Percentiles rank a stretch among this genome's conserved stretches.
phyloP scores from a whole-genome alignment of 2,888 invertebrate genomes.

The Acanthoscelides obtectus region DNA sequence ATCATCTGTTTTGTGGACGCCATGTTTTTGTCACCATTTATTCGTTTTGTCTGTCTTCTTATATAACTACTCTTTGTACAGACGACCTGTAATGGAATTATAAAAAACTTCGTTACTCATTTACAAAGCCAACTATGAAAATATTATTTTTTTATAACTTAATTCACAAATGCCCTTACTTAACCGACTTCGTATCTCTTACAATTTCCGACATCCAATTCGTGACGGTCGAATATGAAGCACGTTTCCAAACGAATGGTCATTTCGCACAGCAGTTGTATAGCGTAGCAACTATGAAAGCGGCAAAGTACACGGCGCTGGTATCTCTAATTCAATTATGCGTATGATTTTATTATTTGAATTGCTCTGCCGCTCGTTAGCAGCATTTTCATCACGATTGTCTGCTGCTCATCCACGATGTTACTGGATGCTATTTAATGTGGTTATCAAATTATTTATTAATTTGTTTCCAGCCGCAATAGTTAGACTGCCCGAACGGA shows the following conservation, averaged over 20 bases:
- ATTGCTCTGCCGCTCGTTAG: constrained; percentile 23
- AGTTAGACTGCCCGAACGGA: neutral
- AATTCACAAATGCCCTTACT: too few species aligned
- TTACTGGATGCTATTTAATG: constrained; percentile 18
- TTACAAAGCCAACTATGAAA: too few species aligned
- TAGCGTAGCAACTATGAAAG: neutral
- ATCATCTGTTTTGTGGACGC: too few species aligned
- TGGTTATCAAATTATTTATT: constrained; percentile 23
- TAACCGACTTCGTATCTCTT: too few species aligned
- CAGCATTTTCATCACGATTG: constrained; percentile 17
- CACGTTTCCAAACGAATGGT: neutral
- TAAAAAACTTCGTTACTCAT: too few species aligned
- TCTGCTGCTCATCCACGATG: constrained; percentile 12
- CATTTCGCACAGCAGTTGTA: neutral
- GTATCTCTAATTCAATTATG: constrained; percentile 35
- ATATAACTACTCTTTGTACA: too few species aligned
- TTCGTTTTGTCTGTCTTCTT: too few species aligned
- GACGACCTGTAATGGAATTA: too few species aligned
- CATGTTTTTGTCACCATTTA: too few species aligned
- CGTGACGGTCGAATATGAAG: too few species aligned
- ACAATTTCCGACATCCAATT: too few species aligned
- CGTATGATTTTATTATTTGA: constrained; percentile 37
- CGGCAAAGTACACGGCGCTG: constrained; percentile 14
- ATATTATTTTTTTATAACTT: too few species aligned
- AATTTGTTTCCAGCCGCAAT: constrained; percentile 12